Base-by-base conservation (phyloP, 2,888 invertebrate species). In the Blastobasis lacticolella region DNA sequence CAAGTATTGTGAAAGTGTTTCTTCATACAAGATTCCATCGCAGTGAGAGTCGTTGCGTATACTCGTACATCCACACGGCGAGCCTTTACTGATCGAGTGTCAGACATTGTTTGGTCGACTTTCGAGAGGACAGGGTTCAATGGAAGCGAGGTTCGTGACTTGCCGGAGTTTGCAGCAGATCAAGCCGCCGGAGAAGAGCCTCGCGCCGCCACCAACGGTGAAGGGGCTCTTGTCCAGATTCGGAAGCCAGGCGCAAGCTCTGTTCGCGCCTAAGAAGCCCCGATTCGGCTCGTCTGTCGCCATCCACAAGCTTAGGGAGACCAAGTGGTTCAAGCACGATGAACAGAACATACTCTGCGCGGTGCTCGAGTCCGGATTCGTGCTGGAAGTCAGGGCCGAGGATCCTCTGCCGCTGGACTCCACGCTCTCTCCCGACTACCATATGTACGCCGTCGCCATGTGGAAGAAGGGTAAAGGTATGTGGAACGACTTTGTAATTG, bases 281-380 rank as follows among this genome's bases (percentile, higher is more conserved):
- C 77, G 89, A 57, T 90, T 91, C 74, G 90, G 90, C 56, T 92
- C 92, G 56, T 91, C 92, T 49, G 92, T 93, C 43, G 91, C 92
- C 48, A 92, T 92, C 56, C 93, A 93, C 73, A 93, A 93, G 70
- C 83, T 93, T 61, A 88, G 93, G 58, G 93, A 93, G 73, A 92
- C 92, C 57, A 93, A 93, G 88, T 94, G 94, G 94, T 93, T 93
- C 73, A 90, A 90, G 61, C 90, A 91, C 61, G 91, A 92, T 64
- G 93, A 93, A 81, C 90, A 91, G 70, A 91, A 91, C 66, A 91
- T 93, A 63, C 88, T 94, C 61, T 92, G 92, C 75, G 92, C 93
- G 51, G 93, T 93, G 53, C 89, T 93, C 67, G 92, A 93, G 77
- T 90, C 92, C 45, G 94, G 94, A 52, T 93, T 93, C 78, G 91